Conservation (phyloP, 2,888 invertebrate species). For the Drosophila algonquin region DNA sequence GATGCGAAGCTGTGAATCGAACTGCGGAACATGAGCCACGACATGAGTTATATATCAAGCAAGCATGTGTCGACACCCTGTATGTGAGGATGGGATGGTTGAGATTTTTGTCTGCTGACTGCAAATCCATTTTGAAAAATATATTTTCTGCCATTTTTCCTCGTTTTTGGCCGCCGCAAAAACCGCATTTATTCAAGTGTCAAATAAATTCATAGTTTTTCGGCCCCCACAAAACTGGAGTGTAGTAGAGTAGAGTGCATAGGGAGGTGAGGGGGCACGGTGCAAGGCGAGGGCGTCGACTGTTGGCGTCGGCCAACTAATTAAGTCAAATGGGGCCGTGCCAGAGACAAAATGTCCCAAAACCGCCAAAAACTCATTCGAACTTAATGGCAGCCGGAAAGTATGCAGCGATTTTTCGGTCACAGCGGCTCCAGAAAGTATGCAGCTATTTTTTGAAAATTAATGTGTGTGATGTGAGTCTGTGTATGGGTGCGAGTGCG, state of each 20-base stretch:
- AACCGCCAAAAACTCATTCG: conserved; percentile 37
- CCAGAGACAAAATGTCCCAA: conserved; percentile 1
- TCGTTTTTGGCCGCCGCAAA: conserved; percentile 63
- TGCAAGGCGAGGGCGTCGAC: conserved; percentile 43
- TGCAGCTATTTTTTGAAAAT: conserved; percentile 37
- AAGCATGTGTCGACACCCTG: conserved; percentile 37
- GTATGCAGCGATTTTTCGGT: conserved; percentile 49
- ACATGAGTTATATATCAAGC: conserved; percentile 66
- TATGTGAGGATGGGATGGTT: conserved; percentile 17
- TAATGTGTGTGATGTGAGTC: conserved; percentile 13
- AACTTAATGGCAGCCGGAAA: conserved; percentile 50
- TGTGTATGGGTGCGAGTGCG: background rate
- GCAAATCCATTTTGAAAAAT: conserved; percentile 59
- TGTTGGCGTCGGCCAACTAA: conserved; percentile 68
- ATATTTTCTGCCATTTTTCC: conserved; percentile 74
- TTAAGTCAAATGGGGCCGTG: conserved; percentile 80
- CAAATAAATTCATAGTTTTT: conserved; percentile 82
- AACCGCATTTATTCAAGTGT: conserved; percentile 82
- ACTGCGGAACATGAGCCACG: conserved; percentile 63
- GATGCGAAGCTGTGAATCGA: conserved; percentile 79
- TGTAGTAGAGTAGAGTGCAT: background rate
- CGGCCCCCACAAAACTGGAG: conserved; percentile 19
- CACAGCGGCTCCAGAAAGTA: conserved; percentile 47
- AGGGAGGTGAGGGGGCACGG: background rate
- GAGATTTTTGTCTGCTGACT: conserved; percentile 35